These are phyloP conservation scores for Coracopsis vasa DNA, from an alignment of 2,113 vertebrate species.

Conservation along the genomic window DNA sequence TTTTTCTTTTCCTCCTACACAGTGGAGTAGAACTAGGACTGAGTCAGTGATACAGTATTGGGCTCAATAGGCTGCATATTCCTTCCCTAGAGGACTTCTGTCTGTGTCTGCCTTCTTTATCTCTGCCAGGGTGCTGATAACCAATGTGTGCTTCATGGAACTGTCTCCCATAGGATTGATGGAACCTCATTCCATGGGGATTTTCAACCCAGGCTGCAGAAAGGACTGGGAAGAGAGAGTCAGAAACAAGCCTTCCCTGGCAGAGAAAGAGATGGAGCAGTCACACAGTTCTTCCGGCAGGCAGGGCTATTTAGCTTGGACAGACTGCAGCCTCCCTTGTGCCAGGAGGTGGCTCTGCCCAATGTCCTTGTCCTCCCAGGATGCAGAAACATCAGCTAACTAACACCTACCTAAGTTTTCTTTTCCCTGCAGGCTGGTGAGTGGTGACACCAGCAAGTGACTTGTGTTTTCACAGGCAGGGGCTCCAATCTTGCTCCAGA, in stretches of 20 bases:
- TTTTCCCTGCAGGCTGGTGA: background rate
- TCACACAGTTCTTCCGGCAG: background rate
- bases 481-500: background rate
- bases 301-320: conserved; percentile 16
- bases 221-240: background rate
- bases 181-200: background rate
- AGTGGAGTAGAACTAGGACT: background rate
- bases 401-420: background rate
- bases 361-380: background rate
- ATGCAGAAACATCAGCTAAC: background rate
- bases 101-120: background rate
- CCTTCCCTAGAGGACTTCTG: background rate
- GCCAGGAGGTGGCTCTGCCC: background rate
- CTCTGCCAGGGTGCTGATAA: background rate
- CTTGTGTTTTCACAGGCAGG: background rate
- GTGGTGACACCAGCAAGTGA: background rate
- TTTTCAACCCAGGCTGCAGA: background rate
- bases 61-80: background rate
- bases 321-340: background rate
- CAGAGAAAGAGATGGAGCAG: background rate
- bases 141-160: accelerated
- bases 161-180: accelerated
- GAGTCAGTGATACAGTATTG: background rate
- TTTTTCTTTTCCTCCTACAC: background rate
- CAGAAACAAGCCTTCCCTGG: background rate